Evolutionary conservation across 2,888 invertebrate species (phyloP), one percentile per base, ranked within the genome.

Genomic region (Netelia virgata): DNA sequence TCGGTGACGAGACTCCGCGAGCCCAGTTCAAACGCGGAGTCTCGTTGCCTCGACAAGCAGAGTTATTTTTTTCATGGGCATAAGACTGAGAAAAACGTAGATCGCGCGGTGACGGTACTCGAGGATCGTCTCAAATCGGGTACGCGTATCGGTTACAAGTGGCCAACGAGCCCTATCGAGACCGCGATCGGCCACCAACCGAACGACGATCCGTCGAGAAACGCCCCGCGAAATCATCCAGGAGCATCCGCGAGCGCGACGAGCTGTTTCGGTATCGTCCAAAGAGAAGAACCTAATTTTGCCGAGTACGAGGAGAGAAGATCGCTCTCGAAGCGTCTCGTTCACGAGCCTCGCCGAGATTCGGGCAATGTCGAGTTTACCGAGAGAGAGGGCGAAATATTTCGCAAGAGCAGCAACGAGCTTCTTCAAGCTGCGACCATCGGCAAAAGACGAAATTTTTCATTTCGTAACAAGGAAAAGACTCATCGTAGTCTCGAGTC

Each of bases 31-130:
- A 83, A 87, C 64, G 86, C 86, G 81, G 88, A 87, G 87, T 84
- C 86, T 36, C 87, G 88, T 81, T 89, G 90, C 66, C 87, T 90
- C 53, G 91, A 92, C 83, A 91, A 92, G 55, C 91, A 91, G 89
- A 91, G 90, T 84, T 92, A 91, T 91, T 91, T 92, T 91, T 92
- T 92, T 91, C 91, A 91, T 91, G 91, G 90, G 90, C 91, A 92
- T 90, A 91, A 91, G 91, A 89, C 90, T 90, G 90, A 91, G 90
- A 91, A 91, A 90, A 90, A 91, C 74, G 83, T 91, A 90, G 90
- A 91, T 87, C 88, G 87, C 75, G 88, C 88, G 72, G 79, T 87
- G 66, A 70, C 87, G 86, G 84, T 86, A 80, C 86, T 88, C 72
- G 89, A 88, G 68, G 86, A 87, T 68, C 20, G 59, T 82, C 66